These are phyloP conservation scores for Callopanchax toddi DNA, from an alignment of 2,113 vertebrate species.

Conservation along the genomic window DNA sequence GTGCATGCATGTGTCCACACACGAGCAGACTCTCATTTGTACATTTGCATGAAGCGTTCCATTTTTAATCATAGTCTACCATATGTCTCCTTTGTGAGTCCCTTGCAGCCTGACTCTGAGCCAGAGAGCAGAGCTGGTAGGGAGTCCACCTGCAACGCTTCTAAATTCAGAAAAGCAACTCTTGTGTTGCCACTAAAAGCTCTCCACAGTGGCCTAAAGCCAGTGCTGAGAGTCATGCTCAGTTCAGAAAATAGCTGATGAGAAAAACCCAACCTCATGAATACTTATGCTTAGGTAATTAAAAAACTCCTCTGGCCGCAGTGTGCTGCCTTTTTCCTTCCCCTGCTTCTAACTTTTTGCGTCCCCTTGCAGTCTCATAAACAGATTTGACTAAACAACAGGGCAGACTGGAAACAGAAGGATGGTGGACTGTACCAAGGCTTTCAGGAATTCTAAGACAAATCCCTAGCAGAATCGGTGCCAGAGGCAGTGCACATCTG, in stretches of 20 bases:
- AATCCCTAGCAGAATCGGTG: slow-evolving; percentile 60
- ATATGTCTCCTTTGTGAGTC: slow-evolving; percentile 58
- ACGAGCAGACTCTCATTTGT: not conserved
- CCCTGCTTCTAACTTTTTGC: slow-evolving; percentile 11
- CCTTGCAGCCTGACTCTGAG: slow-evolving; percentile 48
- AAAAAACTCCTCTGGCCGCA: slow-evolving; percentile 47
- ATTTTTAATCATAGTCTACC: slow-evolving; percentile 70
- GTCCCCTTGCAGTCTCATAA: not conserved
- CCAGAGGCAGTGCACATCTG: slow-evolving; percentile 71
- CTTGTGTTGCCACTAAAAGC: slow-evolving; percentile 19
- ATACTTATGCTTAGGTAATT: slow-evolving; percentile 69
- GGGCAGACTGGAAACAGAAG: slow-evolving; percentile 44
- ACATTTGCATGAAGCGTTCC: slow-evolving; percentile 39
- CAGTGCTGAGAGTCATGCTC: slow-evolving; percentile 38
- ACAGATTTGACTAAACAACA: slow-evolving; percentile 19
- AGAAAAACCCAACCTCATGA: slow-evolving; percentile 45
- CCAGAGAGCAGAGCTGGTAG: slow-evolving; percentile 38
- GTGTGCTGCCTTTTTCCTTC: slow-evolving; percentile 9
- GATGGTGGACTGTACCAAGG: slow-evolving; percentile 21
- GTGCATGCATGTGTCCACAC: not conserved
- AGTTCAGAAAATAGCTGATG: slow-evolving; percentile 31
- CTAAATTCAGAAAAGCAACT: slow-evolving; percentile 37
- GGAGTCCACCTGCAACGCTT: slow-evolving; percentile 58
- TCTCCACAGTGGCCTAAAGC: slow-evolving; percentile 44
- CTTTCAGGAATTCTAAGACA: slow-evolving; percentile 44